Conservation (phyloP, 2,797 vertebrate genomes). For the Aphelocoma californica region DNA sequence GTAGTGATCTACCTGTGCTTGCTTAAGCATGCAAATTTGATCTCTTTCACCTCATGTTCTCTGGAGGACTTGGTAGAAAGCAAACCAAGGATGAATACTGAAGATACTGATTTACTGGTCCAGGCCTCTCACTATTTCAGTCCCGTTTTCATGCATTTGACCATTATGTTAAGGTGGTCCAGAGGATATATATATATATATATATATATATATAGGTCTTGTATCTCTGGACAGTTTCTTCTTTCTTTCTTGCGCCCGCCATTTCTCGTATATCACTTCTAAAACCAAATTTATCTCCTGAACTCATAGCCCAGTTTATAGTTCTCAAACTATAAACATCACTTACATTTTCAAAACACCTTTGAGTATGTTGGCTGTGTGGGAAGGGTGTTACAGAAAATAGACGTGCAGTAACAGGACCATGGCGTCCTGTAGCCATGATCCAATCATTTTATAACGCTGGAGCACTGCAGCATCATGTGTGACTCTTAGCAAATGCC, state of each 20-base stretch:
- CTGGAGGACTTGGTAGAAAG: neutral
- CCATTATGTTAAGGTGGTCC: neutral
- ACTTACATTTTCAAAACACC: neutral
- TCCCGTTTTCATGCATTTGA: neutral
- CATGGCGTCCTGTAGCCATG: neutral
- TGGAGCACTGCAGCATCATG: neutral
- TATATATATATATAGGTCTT: neutral
- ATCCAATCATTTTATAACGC: neutral
- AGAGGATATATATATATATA: neutral
- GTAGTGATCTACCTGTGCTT: conserved; percentile 31
- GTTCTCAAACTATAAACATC: neutral
- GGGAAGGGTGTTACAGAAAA: conserved; percentile 5
- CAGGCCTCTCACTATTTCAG: neutral
- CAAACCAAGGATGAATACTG: neutral
- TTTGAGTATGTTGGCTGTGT: neutral
- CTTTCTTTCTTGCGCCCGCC: neutral
- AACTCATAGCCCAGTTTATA: neutral
- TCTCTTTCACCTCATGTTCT: conserved; percentile 2
- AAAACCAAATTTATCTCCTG: neutral
- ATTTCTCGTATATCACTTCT: neutral
- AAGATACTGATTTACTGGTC: conserved; percentile 6
- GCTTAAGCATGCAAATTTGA: conserved; percentile 4
- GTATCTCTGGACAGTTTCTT: neutral
- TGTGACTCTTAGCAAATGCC: neutral
- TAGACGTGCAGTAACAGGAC: neutral